phyloP scores from a whole-genome alignment of 2,797 vertebrate species.

The Geotrypetes seraphini region DNA sequence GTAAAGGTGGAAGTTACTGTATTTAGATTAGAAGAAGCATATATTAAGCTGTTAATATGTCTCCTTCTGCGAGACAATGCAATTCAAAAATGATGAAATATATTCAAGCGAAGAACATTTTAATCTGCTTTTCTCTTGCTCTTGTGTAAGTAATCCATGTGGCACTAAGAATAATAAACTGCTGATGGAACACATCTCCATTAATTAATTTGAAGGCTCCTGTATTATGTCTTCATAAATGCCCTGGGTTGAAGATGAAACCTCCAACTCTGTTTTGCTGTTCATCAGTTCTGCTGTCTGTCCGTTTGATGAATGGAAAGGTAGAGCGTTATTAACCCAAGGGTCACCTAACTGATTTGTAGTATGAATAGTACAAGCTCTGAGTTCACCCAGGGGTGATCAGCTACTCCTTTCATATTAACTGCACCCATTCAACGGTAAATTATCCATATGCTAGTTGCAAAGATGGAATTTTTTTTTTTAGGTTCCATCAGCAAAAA shows the following conservation, averaged over 20 bases:
- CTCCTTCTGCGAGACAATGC: no score
- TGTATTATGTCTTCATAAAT: conserved; percentile 26
- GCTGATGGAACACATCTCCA: conserved; percentile 5
- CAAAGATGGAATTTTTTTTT: no score
- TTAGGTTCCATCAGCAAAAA: conserved; percentile 14
- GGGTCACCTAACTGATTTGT: conserved; percentile 32
- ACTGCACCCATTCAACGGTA: conserved; percentile 16
- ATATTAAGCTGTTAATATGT: no score
- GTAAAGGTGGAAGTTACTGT: no score
- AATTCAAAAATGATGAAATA: no score
- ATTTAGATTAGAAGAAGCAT: no score
- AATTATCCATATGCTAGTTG: conserved; percentile 5
- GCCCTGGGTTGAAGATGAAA: conserved; percentile 32
- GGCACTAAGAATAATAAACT: conserved; percentile 13
- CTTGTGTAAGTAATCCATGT: no score
- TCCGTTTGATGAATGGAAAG: conserved; percentile 44
- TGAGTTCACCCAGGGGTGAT: conserved; percentile 14
- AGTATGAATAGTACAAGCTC: conserved; percentile 13
- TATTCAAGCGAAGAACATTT: no score
- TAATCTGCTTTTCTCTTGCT: no score
- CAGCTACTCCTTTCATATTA: conserved; percentile 12
- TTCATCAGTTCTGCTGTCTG: conserved; percentile 23
- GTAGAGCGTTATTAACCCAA: conserved; percentile 37
- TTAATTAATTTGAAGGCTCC: conserved; percentile 34
- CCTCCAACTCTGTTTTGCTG: conserved; percentile 20